Evolutionary conservation across 53 echinoderm and acorn worm genomes (phyloP).

Genomic region (Apostichopus leukothele): DNA sequence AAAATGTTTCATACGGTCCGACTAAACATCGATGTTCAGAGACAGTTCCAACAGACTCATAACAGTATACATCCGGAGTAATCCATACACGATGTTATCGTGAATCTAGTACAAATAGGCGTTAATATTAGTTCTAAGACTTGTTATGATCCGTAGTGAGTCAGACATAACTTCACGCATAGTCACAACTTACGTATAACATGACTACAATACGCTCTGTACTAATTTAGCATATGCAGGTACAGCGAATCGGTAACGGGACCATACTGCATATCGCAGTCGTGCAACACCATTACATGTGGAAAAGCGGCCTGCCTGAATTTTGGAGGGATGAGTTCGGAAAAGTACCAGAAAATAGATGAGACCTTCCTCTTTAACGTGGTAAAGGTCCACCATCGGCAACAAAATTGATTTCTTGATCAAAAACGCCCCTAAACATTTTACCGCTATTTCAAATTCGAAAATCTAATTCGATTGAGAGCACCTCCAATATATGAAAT

Average conservation of each 20-base stretch:
- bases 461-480: too few species aligned
- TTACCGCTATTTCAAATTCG: too few species aligned
- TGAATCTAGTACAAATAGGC: constrained; percentile 18
- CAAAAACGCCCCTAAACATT: too few species aligned
- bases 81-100: neutral
- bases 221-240: neutral
- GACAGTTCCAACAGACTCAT: neutral
- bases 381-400: too few species aligned
- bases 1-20: neutral
- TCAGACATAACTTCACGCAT: constrained; percentile 1
- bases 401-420: too few species aligned
- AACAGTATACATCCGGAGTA: neutral
- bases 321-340: too few species aligned
- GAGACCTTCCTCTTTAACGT: too few species aligned
- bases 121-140: neutral
- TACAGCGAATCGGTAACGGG: neutral
- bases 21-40: neutral
- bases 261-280: too few species aligned
- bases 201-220: neutral
- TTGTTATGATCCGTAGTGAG: constrained; percentile 14
- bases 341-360: too few species aligned
- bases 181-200: neutral
- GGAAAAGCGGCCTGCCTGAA: too few species aligned
- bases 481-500: too few species aligned
- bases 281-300: too few species aligned